phyloP scores from a whole-genome alignment of 2,888 invertebrate genomes.

The Idaea dimidiata region DNA sequence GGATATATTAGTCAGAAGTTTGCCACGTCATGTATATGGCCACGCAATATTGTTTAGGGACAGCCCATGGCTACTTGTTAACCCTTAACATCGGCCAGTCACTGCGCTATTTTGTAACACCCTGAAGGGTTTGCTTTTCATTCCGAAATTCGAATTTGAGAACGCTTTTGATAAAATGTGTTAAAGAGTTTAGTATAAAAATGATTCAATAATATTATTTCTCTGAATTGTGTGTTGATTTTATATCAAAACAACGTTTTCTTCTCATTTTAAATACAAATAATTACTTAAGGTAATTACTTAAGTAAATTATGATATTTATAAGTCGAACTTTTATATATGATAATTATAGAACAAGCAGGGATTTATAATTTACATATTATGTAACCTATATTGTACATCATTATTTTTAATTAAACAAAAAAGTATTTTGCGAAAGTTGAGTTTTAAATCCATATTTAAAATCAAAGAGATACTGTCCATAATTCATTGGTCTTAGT shows the following conservation, averaged over 20 bases:
- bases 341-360: too few relatives aligned
- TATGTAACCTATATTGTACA: too few relatives aligned
- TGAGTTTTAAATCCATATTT: too few relatives aligned
- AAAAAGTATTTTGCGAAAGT: too few relatives aligned
- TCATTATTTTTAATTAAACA: too few relatives aligned
- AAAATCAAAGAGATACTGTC: too few relatives aligned
- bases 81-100: background rate
- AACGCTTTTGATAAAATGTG: conserved; percentile 3
- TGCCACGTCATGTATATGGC: conserved; percentile 37
- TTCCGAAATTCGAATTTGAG: background rate
- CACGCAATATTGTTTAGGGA: conserved; percentile 44
- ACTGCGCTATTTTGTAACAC: background rate
- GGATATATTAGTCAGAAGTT: conserved; percentile 46
- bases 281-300: background rate
- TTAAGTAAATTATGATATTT: background rate
- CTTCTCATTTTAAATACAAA: background rate
- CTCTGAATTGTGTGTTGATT: background rate
- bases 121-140: background rate
- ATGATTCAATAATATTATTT: background rate
- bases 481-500: too few relatives aligned
- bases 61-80: conserved; percentile 30
- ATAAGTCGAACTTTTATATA: too few relatives aligned
- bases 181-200: background rate
- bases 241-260: background rate
- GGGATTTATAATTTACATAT: too few relatives aligned